Evolutionary conservation across 2,888 invertebrate genomes (phyloP), one percentile per base, ranked within the genome.

Genomic region (Urechis unicinctus): DNA sequence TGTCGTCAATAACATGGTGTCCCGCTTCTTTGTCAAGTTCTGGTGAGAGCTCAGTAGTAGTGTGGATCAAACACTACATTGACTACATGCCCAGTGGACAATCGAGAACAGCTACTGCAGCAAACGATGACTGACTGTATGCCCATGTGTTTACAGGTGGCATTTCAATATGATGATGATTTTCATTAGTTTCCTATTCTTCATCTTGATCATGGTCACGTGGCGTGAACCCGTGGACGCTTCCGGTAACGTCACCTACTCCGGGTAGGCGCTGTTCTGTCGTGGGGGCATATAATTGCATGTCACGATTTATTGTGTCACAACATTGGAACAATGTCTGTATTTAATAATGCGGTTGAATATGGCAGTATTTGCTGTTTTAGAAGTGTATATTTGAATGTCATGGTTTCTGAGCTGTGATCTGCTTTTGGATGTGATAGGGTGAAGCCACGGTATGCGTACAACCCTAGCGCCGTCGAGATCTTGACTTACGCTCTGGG

Each of bases 1-100:
- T 24, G 71, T 77, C 3, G 62, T 72, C 52, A 61, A 67, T 43
- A 70, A 69, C 52, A 62, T 65, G 3, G 28, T 74, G 13, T 65
- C 68, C 25, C 55, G 69, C 25, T 64, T 74, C 57, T 68, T 77
- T 49, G 70, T 75, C 53, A 70, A 70, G 53, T 60, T 66, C 46
- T 74, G 75, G 77, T 72, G 56, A 58, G 65, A 56, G 3, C 5
- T 21, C 3, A 3, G 6, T 28, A 22, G 6, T 22, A 17, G 6
- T 13, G 9, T 36, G n/a, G n/a, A 36, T 36, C 9, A 36, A 13
- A 9, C 13, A 36, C 13, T 9, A 13, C 41, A 36, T 36, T 36
- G 41, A 13, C 13, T 36, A 36, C 41, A n/a, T n/a, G n/a, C n/a
- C n/a, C n/a, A n/a, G n/a, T 13, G 41, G 41, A 29, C 21, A 46